Conservation (phyloP, 2,888 invertebrate genomes). For the Nomada lathburiana region DNA sequence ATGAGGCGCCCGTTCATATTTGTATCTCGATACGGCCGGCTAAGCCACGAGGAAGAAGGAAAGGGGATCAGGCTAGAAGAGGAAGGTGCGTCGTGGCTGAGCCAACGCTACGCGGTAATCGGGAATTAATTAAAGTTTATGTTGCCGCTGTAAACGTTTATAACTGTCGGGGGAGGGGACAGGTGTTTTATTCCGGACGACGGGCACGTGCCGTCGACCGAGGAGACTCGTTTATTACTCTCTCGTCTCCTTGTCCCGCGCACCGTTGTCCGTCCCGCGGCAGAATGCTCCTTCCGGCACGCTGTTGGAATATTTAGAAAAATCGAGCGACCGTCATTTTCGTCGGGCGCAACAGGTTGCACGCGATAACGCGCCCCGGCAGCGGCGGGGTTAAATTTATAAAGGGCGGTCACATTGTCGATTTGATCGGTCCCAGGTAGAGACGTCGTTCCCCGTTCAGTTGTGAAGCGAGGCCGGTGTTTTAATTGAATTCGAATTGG, state of each 20-base stretch:
- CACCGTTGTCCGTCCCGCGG: not conserved
- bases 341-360: constrained; percentile 66
- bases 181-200: constrained; percentile 73
- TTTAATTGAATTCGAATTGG: no score
- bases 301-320: constrained; percentile 63
- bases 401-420: constrained; percentile 46
- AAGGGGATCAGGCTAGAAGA: not conserved
- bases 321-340: constrained; percentile 39
- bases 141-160: constrained; percentile 81
- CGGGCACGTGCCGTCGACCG: constrained; percentile 60
- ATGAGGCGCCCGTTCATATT: constrained; percentile 39
- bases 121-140: constrained; percentile 84
- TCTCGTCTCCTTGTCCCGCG: not conserved
- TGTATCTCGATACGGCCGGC: constrained; percentile 49
- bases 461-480: no score
- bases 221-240: constrained; percentile 57
- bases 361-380: constrained; percentile 32
- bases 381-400: constrained; percentile 49
- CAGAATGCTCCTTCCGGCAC: not conserved
- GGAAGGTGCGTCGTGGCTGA: constrained; percentile 1
- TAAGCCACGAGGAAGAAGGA: constrained; percentile 26
- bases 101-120: constrained; percentile 77
- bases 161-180: constrained; percentile 72
- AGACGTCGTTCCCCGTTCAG: no score
- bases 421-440: constrained; percentile 1